Base-by-base conservation (phyloP, 2,797 vertebrate genomes). In the Tapirus indicus region DNA sequence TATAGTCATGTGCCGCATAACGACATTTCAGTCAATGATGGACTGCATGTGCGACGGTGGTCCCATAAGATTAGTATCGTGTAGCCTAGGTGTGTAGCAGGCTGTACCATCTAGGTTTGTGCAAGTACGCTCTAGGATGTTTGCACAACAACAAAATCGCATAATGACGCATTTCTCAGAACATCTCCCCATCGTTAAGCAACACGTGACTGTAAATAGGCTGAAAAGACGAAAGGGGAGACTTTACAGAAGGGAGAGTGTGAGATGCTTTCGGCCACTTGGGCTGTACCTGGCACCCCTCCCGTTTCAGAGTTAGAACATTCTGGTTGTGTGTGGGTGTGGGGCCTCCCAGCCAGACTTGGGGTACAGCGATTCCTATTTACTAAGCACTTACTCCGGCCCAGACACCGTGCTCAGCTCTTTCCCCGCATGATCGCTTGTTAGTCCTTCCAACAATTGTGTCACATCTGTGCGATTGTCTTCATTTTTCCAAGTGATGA, bases 381-480 rank as follows among this genome's bases (percentile, higher is more conserved):
- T 16, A 7, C 80, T 3, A 14, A 13, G 69, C 3, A 2, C 54
- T 25, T 12, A 10, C 71, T 47, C 7, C 21, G 5, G 3, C 2
- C 49, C 8, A 0, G 41, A 52, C 20, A 0, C 86, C 6, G 29
- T 32, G n/a, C 29, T 41, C 47, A 4, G 7, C 38, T 18, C 23
- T 52, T 32, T 41, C n/a, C 52, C 27, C 83, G 3, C 9, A 0
- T 23, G 23, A 0, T 23, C 66, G 74, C 47, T n/a, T 5, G 4
- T 27, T n/a, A 49, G n/a, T 68, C 21, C 66, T 75, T 47, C 32
- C 47, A 10, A 41, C 71, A 7, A 0, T 1, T 38, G 20, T 47
- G 47, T 35, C 35, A 11, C 17, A 5, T 47, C 77, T 7, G 0
- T 58, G 49, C 3, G 7, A 1, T 56, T 18, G 6, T 69, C 84